Conservation (phyloP, 1,140 invertebrate species). For the Zaprionus africanus region DNA sequence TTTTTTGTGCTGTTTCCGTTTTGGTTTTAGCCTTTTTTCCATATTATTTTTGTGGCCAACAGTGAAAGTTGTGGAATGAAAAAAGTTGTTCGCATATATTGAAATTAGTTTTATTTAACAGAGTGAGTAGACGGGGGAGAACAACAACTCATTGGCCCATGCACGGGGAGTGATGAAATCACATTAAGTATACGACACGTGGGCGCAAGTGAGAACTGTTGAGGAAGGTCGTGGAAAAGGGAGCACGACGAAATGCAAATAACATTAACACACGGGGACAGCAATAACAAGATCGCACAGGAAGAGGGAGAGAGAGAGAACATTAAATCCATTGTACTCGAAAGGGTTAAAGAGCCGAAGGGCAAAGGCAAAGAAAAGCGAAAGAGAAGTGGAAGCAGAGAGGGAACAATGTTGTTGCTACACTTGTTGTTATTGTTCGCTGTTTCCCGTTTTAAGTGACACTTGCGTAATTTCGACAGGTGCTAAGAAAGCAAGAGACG, state of each 20-base stretch:
- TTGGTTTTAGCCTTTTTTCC: slow-evolving; percentile 6
- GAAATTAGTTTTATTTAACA: slow-evolving; percentile 51
- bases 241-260: slow-evolving; percentile 59
- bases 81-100: slow-evolving; percentile 60
- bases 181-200: slow-evolving; percentile 54
- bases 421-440: slow-evolving; percentile 38
- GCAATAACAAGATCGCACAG: slow-evolving; percentile 38
- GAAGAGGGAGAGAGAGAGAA: neutral
- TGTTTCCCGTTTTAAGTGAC: slow-evolving; percentile 58
- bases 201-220: slow-evolving; percentile 28
- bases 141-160: slow-evolving; percentile 59
- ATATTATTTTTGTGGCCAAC: slow-evolving; percentile 20
- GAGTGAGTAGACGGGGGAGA: neutral
- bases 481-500: slow-evolving; percentile 55
- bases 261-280: slow-evolving; percentile 31
- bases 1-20: slow-evolving; percentile 7
- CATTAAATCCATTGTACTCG: slow-evolving; percentile 39
- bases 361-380: neutral
- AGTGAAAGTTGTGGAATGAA: slow-evolving; percentile 43
- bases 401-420: slow-evolving; percentile 14
- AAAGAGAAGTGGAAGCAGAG: neutral
- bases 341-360: slow-evolving; percentile 57
- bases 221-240: neutral
- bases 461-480: slow-evolving; percentile 76
- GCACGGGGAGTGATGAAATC: slow-evolving; percentile 35